Percentiles rank a stretch among this genome's conserved stretches.
phyloP scores from a whole-genome alignment of 2,797 vertebrate genomes.

The Onychomys torridus region DNA sequence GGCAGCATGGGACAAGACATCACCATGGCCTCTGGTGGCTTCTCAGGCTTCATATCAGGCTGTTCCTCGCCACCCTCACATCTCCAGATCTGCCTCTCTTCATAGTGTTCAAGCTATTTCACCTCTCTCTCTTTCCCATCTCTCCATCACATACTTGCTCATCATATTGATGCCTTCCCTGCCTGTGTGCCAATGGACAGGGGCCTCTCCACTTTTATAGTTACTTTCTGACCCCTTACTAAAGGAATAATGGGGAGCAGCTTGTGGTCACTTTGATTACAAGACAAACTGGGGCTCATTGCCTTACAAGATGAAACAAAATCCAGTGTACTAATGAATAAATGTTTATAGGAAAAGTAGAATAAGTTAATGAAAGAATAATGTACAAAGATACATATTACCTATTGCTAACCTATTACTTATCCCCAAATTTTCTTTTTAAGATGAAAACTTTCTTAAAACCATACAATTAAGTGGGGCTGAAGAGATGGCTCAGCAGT shows the following conservation, averaged over 20 bases:
- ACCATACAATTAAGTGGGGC: neutral
- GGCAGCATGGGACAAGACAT: neutral
- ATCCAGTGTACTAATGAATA: neutral
- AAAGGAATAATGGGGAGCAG: slow-evolving; percentile 55
- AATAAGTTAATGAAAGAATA: neutral
- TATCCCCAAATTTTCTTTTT: neutral
- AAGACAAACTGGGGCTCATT: slow-evolving; percentile 72
- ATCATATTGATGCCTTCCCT: neutral
- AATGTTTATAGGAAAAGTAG: neutral
- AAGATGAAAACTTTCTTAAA: neutral
- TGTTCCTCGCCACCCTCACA: neutral
- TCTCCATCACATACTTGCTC: neutral
- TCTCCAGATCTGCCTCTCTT: neutral
- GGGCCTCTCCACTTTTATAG: neutral
- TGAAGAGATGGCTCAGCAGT: no score
- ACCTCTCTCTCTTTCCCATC: neutral
- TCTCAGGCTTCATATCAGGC: neutral
- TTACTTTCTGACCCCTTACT: slow-evolving; percentile 59
- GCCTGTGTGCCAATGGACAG: no score
- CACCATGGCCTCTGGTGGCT: neutral
- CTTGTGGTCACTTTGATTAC: slow-evolving; percentile 54
- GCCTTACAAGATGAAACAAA: slow-evolving; percentile 52
- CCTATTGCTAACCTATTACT: neutral
- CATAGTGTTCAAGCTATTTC: neutral
- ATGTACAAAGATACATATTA: neutral